Conservation (phyloP, 2,797 vertebrate genomes). For the Dendrocincla fuliginosa region DNA sequence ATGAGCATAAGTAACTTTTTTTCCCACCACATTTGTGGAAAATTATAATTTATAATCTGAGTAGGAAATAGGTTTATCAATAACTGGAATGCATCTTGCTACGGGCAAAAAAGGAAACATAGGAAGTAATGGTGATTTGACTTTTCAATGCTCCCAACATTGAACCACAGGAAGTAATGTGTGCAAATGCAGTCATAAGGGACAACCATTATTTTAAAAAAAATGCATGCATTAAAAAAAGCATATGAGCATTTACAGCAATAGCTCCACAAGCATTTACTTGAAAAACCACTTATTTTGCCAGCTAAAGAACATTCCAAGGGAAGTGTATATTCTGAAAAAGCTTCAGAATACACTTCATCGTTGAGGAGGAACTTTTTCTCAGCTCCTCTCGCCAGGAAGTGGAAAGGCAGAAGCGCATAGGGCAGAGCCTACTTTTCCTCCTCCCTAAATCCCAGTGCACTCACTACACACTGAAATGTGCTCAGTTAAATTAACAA, state of each 20-base stretch:
- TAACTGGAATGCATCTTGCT: background rate
- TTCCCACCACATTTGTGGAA: background rate
- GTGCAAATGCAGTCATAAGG: background rate
- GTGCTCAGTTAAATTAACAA: background rate
- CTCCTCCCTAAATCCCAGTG: background rate
- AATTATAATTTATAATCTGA: background rate
- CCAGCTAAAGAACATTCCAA: background rate
- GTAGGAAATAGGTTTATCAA: background rate
- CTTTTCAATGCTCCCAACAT: background rate
- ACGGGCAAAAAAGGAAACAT: background rate
- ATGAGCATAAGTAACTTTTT: background rate
- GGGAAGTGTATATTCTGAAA: background rate
- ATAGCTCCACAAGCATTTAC: background rate
- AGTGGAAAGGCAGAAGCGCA: fast-evolving
- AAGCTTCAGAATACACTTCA: background rate
- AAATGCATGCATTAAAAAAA: background rate
- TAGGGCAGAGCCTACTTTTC: background rate
- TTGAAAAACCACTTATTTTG: background rate
- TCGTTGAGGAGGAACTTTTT: background rate
- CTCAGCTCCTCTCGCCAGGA: background rate
- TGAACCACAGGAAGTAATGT: background rate
- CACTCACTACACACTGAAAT: background rate
- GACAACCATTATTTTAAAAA: background rate
- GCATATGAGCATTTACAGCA: background rate
- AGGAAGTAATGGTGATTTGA: background rate